These are phyloP conservation scores for Dinoponera quadriceps DNA, from an alignment of 1,140 invertebrate genomes.

Conservation along the genomic window DNA sequence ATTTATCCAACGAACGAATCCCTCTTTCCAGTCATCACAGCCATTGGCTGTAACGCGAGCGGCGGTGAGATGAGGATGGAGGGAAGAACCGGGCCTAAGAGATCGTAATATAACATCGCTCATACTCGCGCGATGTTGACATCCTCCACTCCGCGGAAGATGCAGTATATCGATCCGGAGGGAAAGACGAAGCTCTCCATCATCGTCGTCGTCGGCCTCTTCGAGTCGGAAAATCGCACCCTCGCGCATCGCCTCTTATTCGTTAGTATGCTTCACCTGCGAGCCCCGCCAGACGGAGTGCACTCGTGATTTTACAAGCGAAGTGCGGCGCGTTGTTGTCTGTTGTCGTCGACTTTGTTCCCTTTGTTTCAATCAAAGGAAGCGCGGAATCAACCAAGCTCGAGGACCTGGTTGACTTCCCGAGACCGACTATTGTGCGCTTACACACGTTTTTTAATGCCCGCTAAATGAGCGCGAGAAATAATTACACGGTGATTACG, in stretches of 20 bases:
- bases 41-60: not conserved
- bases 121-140: conserved; percentile 13
- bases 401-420: too few relatives aligned
- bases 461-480: conserved; percentile 5
- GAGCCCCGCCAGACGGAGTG: conserved; percentile 37
- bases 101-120: conserved; percentile 7
- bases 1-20: too few relatives aligned
- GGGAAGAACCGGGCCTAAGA: not conserved
- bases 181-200: conserved; percentile 11
- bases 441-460: not conserved
- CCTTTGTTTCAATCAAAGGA: not conserved
- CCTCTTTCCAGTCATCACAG: not conserved
- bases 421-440: not conserved
- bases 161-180: conserved; percentile 61
- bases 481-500: conserved; percentile 11
- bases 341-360: not conserved
- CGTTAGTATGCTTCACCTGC: conserved; percentile 63
- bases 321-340: not conserved
- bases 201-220: not conserved
- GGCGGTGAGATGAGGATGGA: not conserved
- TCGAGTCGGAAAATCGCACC: conserved; percentile 50
- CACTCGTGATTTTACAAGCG: conserved; percentile 44
- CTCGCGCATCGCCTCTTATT: conserved; percentile 56
- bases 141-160: not conserved
- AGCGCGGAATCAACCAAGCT: conserved; percentile 5